These are phyloP conservation scores for Melinaea marsaeus DNA, from an alignment of 2,888 invertebrate species.

Conservation along the genomic window DNA sequence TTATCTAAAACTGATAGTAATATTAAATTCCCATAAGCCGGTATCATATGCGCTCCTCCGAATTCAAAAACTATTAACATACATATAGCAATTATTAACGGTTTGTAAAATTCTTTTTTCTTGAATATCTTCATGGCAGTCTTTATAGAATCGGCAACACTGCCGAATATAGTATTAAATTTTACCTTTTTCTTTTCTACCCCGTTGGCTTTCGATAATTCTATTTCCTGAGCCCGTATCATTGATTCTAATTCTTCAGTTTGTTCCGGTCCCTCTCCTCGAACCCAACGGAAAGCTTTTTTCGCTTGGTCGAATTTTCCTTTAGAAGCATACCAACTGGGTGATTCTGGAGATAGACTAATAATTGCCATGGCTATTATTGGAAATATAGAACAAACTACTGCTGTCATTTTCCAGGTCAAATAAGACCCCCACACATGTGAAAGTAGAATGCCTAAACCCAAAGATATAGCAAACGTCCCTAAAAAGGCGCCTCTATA, in stretches of 20 bases:
- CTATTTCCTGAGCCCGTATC: conserved; percentile 60
- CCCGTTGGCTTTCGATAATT: conserved; percentile 44
- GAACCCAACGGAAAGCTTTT: conserved; percentile 78
- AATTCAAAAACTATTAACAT: conserved; percentile 72
- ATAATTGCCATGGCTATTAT: conserved; percentile 68
- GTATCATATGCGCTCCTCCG: conserved; percentile 70
- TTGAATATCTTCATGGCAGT: conserved; percentile 61
- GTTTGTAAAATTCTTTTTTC: conserved; percentile 70
- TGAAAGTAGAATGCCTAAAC: conserved; percentile 80
- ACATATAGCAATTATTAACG: conserved; percentile 66
- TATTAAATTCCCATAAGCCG: conserved; percentile 69
- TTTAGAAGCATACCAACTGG: conserved; percentile 81
- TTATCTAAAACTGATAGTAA: conserved; percentile 63
- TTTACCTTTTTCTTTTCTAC: conserved; percentile 39
- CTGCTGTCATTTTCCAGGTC: conserved; percentile 78
- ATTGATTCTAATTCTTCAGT: conserved; percentile 64
- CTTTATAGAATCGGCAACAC: conserved; percentile 49
- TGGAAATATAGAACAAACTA: conserved; percentile 73
- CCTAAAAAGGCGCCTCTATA: conserved; percentile 81
- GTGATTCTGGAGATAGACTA: conserved; percentile 79
- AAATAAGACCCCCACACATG: conserved; percentile 81
- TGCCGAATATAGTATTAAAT: conserved; percentile 47
- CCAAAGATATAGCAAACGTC: conserved; percentile 79
- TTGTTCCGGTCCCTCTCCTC: conserved; percentile 72
- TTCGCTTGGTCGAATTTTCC: conserved; percentile 77